Conservation (phyloP, 2,113 vertebrate genomes). For the Hystrix brachyura region DNA sequence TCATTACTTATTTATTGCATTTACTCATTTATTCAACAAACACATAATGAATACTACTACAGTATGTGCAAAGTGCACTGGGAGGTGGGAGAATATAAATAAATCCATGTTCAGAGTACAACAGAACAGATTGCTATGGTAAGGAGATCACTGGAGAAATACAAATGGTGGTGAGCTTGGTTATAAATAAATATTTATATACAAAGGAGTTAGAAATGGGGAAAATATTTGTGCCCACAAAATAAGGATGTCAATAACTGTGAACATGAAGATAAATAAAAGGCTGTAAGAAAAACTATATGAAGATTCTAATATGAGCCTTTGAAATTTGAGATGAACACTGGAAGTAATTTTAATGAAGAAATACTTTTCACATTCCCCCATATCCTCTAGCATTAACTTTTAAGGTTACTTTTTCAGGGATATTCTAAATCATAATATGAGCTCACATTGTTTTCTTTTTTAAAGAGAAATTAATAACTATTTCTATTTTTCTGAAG, state of each 20-base stretch:
- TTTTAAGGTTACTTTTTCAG: slow-evolving; percentile 27
- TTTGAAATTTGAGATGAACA: slow-evolving; percentile 40
- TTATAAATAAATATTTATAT: slow-evolving; percentile 68
- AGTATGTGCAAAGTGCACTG: slow-evolving; percentile 49
- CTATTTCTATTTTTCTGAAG: background rate
- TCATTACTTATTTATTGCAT: slow-evolving; percentile 79
- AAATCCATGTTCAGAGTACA: slow-evolving; percentile 53
- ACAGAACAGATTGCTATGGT: slow-evolving; percentile 35
- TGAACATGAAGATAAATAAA: slow-evolving; percentile 62
- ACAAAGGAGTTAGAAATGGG: slow-evolving; percentile 29
- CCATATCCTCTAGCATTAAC: background rate
- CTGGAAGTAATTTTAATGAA: slow-evolving; percentile 50
- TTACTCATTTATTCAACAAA: slow-evolving; percentile 77
- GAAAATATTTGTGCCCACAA: slow-evolving; percentile 20
- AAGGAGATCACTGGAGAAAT: slow-evolving; percentile 59
- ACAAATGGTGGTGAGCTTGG: background rate
- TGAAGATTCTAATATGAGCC: slow-evolving; percentile 10
- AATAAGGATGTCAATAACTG: slow-evolving; percentile 47
- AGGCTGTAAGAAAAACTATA: background rate
- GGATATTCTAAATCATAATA: background rate
- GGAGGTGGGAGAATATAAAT: slow-evolving; percentile 62
- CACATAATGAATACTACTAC: slow-evolving; percentile 65
- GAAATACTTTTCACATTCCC: background rate
- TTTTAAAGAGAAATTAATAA: background rate
- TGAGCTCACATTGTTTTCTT: background rate